Percentiles rank a stretch among this genome's conserved stretches.
Evolutionary conservation across 2,797 vertebrate genomes (phyloP).

Genomic region (Hippocampus kuda): DNA sequence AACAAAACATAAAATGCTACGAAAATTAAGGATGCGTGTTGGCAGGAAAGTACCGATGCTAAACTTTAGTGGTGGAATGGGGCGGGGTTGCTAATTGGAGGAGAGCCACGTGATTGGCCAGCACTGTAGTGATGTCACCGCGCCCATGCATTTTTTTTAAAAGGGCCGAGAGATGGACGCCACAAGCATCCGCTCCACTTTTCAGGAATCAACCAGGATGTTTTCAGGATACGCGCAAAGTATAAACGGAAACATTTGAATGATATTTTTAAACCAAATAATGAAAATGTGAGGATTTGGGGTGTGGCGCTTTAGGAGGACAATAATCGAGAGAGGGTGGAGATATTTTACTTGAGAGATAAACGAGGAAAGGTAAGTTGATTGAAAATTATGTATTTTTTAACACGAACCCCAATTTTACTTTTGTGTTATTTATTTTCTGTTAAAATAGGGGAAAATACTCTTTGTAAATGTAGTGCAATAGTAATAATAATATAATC

Average conservation of each 20-base stretch:
- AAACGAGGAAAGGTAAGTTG: constrained; percentile 35
- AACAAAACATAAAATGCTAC: not conserved
- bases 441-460: not conserved
- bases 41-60: not conserved
- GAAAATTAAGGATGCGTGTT: not conserved
- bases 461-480: no score
- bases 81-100: not conserved
- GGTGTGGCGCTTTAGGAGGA: constrained; percentile 19
- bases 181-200: constrained; percentile 35
- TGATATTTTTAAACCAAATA: not conserved
- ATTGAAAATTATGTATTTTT: not conserved
- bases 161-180: constrained; percentile 81
- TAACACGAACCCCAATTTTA: not conserved
- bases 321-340: constrained; percentile 12
- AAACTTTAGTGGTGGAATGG: not conserved
- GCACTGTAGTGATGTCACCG: constrained; percentile 59
- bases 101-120: constrained; percentile 72
- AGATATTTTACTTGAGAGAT: constrained; percentile 25
- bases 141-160: constrained; percentile 77
- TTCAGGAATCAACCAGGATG: constrained; percentile 11
- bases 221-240: not conserved
- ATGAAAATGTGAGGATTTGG: constrained; percentile 27
- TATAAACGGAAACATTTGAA: not conserved
- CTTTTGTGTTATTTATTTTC: not conserved
- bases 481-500: no score